Base-by-base conservation (phyloP, 2,888 invertebrate genomes). In the Lumbricus terrestris region DNA sequence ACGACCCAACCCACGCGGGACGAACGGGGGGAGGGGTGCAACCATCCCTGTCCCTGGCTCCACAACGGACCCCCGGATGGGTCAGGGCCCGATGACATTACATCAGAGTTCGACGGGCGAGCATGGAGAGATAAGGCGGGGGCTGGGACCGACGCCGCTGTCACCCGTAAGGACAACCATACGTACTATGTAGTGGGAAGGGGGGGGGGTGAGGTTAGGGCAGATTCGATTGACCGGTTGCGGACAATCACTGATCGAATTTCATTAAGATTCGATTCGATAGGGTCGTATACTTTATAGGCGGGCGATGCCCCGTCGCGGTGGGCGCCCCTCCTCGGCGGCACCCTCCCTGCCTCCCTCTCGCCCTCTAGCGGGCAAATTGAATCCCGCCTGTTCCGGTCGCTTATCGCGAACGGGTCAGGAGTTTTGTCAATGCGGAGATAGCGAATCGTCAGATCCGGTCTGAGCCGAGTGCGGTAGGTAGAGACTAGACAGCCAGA, bases 171-270 rank as follows among this genome's bases (percentile, higher is more conserved):
- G n/a, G 69, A 69, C n/a, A n/a, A n/a, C 29, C 69, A 1, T n/a
- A 69, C 69, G 69, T 40, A 40, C n/a, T n/a, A n/a, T n/a, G n/a
- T n/a, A n/a, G n/a, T n/a, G n/a, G n/a, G n/a, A n/a, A n/a, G n/a
- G n/a, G n/a, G n/a, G n/a, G n/a, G n/a, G n/a, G n/a, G n/a, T n/a
- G n/a, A 15, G 40, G 40, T 33, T 1, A 20, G 37, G 88, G 20
- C 34, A 38, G 88, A 37, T 88, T 88, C 88, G 88, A 34, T 38
- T 88, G 34, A 34, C 29, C 88, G 88, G 38, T 38, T 34, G 88
- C 35, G 29, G 35, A 88, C 88, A 88, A 88, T 88, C 88, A 34
- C 88, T 88, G 88, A 88, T 88, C 88, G 88, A 88, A 88, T 88
- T 88, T 37, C 34, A 88, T 88, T 88, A 37, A 69, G 69, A 69